Base-by-base conservation (phyloP, 2,797 vertebrate genomes). In the Neomorphus geoffroyi region DNA sequence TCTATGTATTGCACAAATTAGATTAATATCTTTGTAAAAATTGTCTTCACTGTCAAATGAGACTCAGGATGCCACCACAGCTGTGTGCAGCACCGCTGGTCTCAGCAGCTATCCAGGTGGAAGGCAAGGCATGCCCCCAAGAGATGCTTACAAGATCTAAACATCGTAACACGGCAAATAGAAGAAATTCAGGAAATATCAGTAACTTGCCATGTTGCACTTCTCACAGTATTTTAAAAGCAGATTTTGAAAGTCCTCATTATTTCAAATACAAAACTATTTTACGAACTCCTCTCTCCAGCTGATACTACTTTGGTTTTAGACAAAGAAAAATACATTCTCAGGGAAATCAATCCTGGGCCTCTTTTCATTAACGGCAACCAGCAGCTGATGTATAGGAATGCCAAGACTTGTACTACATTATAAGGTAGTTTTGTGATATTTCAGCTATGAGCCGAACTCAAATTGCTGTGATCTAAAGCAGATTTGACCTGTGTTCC, bases 401-500 rank as follows among this genome's bases (percentile, higher is more conserved):
- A 96, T 96, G 95, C 35, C 35, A 37, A 82, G 86, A 87, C 86
- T 94, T 88, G 84, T 82, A 78, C 89, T 90, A 95, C 94, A 96
- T 96, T 96, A 93, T 80, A 94, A 82, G 80, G 94, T 72, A 95
- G 90, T 95, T 97, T 95, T 1, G n/a, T 90, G 92, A 95, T 94
- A 95, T 72, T 97, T 90, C 91, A 94, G 80, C 80, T 90, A 97
- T 66, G 30, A 94, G 71, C 45, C 95, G 94, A 96, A 95, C 92
- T 91, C 88, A 82, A 92, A 92, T 80, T 93, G 71, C 87, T 92
- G 92, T 97, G 96, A 96, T 96, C 91, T 94, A 94, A 96, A 96
- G 96, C 95, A 95, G 85, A 95, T 95, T 95, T 96, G 93, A 94
- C 89, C 94, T 73, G 78, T 1, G 1, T 96, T 96, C 71, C 87